Base-by-base conservation (phyloP, 2,888 invertebrate species). In the Polietes domitor region DNA sequence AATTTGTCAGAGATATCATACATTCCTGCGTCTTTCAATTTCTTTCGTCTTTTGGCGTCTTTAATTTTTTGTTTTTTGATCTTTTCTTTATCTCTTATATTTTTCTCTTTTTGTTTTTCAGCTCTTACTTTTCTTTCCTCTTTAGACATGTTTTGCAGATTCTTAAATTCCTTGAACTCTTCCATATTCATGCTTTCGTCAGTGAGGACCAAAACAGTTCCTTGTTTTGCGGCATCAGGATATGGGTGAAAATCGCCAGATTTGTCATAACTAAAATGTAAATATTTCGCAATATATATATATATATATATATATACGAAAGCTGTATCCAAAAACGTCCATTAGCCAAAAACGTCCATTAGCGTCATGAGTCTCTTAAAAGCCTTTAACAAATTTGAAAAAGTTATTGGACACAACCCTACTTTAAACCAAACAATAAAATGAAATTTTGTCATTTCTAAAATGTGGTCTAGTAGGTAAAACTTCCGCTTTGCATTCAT, bases 141-240 rank as follows among this genome's bases (percentile, higher is more conserved):
- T 76, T 90, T 89, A 0, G 88, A 82, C 75, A 88, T 73, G 0
- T 88, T 90, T 26, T 91, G 89, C 17, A 83, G 81, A 76, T 71
- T 88, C 86, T 86, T 87, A 80, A 92, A 92, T 77, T 71, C 88
- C 86, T 86, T 87, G 80, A 92, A 92, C 79, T 94, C 93, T 0
- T 89, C 88, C 0, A 93, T 86, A 0, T 91, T 89, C 75, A 91
- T 91, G 7, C 92, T 93, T 47, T 93, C 90, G 0, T 92, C 93
- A 9, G 89, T 90, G 0, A 94, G 88, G 0, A 94, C 92, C 65
- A 93, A 80, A 1, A 93, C 84, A 0, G 94, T 94, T 0, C 94
- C 94, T 0, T 93, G 92, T 85, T 94, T 93, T 0, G 90, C 15
- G 0, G 91, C 92, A 73, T 92, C 92, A 0, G 94, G 94, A 83